phyloP scores from a whole-genome alignment of 2,888 invertebrate genomes.

The Aquatica leii region DNA sequence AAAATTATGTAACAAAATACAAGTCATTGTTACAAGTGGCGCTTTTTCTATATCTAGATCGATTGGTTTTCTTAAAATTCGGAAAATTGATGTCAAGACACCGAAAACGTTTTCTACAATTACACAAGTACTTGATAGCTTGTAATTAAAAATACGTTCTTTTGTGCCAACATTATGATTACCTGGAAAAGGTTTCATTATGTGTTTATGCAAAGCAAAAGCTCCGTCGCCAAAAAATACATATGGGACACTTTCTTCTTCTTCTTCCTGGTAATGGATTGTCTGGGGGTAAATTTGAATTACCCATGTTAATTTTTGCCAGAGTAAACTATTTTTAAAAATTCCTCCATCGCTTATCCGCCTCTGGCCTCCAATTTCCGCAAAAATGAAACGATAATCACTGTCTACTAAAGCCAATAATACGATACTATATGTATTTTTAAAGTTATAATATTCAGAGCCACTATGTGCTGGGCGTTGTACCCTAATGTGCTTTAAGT shows the following conservation, averaged over 20 bases:
- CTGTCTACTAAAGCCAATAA: constrained; percentile 42
- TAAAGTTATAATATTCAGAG: constrained; percentile 45
- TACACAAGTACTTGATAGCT: constrained; percentile 32
- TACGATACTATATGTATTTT: constrained; percentile 44
- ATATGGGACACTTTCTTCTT: no score
- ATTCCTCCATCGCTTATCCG: constrained; percentile 17
- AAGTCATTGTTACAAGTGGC: constrained; percentile 47
- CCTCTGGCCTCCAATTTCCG: constrained; percentile 46
- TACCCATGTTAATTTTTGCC: neutral
- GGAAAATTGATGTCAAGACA: constrained; percentile 41
- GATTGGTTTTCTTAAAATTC: constrained; percentile 48
- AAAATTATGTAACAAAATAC: constrained; percentile 49
- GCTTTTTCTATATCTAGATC: constrained; percentile 44
- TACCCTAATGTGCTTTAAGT: constrained; percentile 42
- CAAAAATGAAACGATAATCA: constrained; percentile 46
- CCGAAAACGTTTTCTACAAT: constrained; percentile 43
- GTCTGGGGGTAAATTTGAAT: constrained; percentile 10
- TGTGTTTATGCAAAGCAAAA: no score
- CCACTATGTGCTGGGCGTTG: constrained; percentile 39
- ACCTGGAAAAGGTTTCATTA: no score
- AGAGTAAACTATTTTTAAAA: neutral
- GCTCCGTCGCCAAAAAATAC: no score
- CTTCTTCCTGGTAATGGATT: constrained; percentile 26
- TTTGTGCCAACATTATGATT: constrained; percentile 16
- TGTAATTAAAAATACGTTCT: constrained; percentile 39